phyloP scores from a whole-genome alignment of 2,888 invertebrate genomes.

The Lycia hirtaria region DNA sequence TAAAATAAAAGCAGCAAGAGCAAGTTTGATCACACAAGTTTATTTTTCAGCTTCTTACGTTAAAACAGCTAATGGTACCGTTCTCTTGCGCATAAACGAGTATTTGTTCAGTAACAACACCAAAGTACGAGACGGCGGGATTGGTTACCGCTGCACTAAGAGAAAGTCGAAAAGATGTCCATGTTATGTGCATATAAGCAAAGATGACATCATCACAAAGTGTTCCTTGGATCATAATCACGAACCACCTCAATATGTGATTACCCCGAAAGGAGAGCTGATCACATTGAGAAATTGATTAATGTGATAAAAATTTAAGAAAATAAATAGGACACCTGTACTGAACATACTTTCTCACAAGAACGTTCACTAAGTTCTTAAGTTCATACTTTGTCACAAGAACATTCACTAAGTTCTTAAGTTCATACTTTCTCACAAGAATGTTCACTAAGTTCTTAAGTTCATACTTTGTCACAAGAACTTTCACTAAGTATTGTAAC shows the following conservation, averaged over 20 bases:
- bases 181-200: conserved; percentile 1
- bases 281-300: no score
- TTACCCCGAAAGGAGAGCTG: neutral
- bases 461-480: no score
- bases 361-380: no score
- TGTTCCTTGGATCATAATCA: neutral
- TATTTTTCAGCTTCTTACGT: conserved; percentile 7
- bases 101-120: neutral
- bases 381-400: no score
- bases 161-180: neutral
- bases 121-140: neutral
- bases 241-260: neutral
- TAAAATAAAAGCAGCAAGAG: no score
- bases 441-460: no score
- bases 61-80: neutral
- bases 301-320: no score
- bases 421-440: no score
- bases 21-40: neutral
- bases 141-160: conserved; percentile 7
- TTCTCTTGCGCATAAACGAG: neutral
- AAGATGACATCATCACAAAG: conserved; percentile 1
- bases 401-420: no score
- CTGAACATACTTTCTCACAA: no score
- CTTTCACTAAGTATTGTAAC: no score
- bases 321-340: no score